Evolutionary conservation across 2,113 vertebrate species (phyloP).

Genomic region (Toxotes jaculatrix): DNA sequence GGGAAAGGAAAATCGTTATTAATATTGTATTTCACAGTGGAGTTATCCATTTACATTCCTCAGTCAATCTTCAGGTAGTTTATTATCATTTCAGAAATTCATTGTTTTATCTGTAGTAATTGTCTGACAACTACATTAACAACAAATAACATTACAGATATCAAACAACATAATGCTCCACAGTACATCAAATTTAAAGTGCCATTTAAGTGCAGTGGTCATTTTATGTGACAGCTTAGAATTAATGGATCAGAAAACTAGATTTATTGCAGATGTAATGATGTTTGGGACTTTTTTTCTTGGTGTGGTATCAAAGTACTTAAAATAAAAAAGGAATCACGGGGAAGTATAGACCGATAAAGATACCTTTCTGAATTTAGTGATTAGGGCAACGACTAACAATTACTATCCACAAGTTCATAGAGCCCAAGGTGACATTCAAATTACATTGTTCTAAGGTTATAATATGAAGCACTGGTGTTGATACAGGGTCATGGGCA

Average conservation of each 20-base stretch:
- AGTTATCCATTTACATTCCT: not conserved
- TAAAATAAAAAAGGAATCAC: not conserved
- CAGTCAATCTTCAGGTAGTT: not conserved
- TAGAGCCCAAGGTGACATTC: not conserved
- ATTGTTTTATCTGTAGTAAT: no score
- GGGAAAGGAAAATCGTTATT: constrained; percentile 29
- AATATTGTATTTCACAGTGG: not conserved
- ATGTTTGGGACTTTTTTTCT: not conserved
- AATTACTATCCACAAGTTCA: not conserved
- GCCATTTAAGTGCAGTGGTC: no score
- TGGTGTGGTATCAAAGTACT: no score
- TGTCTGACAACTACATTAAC: no score
- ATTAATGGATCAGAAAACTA: not conserved
- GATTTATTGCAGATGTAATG: no score
- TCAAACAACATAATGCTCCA: not conserved
- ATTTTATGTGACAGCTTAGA: not conserved
- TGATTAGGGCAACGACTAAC: not conserved
- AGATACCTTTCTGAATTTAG: not conserved
- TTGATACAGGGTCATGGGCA: not conserved
- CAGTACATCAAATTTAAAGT: not conserved
- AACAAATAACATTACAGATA: no score
- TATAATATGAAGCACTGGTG: not conserved
- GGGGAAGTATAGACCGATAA: not conserved
- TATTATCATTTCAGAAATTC: not conserved
- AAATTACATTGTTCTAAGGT: not conserved